Conservation (phyloP, 1,140 invertebrate species). For the Steinernema khuongi region DNA sequence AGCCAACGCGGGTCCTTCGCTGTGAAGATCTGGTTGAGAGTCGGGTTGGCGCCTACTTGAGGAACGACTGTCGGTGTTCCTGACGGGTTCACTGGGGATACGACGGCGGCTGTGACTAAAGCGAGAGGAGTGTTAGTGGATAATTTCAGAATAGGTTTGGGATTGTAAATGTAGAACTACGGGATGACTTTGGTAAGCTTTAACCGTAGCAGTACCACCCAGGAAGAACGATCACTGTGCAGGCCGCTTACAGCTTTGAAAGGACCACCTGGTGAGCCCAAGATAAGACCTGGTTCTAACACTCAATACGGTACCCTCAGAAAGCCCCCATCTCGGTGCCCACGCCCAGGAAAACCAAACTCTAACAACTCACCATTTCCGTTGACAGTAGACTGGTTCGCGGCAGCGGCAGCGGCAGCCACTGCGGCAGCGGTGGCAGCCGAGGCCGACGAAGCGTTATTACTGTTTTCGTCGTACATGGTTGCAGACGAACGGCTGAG, state of each 20-base stretch:
- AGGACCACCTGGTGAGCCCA: too few species aligned
- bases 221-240: too few species aligned
- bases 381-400: conserved; percentile 29
- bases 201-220: too few species aligned
- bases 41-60: neutral
- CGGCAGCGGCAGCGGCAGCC: conserved; percentile 29
- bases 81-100: neutral
- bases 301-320: too few species aligned
- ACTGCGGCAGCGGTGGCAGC: conserved; percentile 1
- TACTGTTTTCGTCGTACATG: conserved; percentile 49
- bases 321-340: too few species aligned
- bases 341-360: too few species aligned
- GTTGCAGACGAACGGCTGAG: conserved; percentile 5
- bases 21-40: conserved; percentile 80
- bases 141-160: too few species aligned
- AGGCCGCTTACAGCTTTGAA: too few species aligned
- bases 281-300: too few species aligned
- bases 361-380: conserved; percentile 10
- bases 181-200: too few species aligned
- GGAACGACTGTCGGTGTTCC: neutral
- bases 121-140: too few species aligned
- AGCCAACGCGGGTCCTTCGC: conserved; percentile 99
- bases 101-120: neutral
- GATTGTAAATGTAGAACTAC: too few species aligned
- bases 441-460: conserved; percentile 28